Percentiles rank a stretch among this genome's conserved stretches.
Conservation (phyloP, 2,797 vertebrate genomes). For the Chelon auratus region DNA sequence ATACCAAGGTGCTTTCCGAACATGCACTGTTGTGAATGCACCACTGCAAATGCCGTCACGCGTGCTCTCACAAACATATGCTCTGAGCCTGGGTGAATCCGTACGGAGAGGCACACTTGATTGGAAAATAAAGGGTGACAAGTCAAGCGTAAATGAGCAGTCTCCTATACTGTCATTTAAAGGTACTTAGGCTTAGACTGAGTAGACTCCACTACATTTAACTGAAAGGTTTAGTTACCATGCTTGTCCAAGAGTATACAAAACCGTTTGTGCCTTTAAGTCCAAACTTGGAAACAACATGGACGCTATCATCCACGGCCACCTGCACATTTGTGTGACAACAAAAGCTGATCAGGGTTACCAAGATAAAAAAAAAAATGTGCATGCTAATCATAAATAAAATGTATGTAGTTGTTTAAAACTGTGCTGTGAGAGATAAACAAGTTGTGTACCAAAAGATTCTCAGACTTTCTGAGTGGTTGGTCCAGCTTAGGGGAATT, state of each 20-base stretch:
- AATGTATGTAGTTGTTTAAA: no score
- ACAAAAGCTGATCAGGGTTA: no score
- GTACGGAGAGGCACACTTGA: constrained; percentile 30
- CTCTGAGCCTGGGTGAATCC: constrained; percentile 32
- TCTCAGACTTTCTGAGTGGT: no score
- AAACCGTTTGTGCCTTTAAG: background rate
- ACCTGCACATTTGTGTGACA: no score
- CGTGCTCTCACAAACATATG: constrained; percentile 18
- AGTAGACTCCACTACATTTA: background rate
- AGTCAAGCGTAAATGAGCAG: constrained; percentile 39
- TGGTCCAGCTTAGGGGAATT: no score
- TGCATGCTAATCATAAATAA: no score
- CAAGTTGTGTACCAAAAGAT: no score
- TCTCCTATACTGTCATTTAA: background rate
- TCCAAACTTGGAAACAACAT: no score
- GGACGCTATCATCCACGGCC: no score
- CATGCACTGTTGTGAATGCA: constrained; percentile 21
- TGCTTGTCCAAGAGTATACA: background rate
- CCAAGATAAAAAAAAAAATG: no score
- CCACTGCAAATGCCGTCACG: constrained; percentile 11
- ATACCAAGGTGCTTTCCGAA: constrained; percentile 50
- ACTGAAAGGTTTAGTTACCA: background rate
- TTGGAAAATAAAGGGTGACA: constrained; percentile 51
- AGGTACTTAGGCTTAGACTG: no score
- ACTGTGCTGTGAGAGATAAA: no score